These are phyloP conservation scores for Heterotis niloticus DNA, from an alignment of 2,113 vertebrate genomes.

Conservation along the genomic window DNA sequence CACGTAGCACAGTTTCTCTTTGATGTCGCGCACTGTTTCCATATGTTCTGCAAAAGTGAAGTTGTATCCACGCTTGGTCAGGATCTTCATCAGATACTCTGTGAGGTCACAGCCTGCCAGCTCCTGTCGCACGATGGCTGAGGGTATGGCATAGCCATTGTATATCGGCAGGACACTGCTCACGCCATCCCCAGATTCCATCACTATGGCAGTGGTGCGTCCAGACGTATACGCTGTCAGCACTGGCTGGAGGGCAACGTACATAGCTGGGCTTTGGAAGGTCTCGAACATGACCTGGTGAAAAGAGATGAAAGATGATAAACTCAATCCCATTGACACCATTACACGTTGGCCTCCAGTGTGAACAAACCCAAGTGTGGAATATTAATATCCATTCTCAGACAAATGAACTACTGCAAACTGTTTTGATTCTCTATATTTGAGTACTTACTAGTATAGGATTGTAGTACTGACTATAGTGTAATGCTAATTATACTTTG, in stretches of 20 bases:
- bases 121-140: background rate
- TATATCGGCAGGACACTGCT: background rate
- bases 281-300: conserved; percentile 19
- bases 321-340: too few relatives aligned
- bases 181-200: background rate
- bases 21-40: conserved; percentile 61
- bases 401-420: too few relatives aligned
- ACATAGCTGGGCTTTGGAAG: background rate
- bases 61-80: conserved; percentile 59
- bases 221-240: background rate
- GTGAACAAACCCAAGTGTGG: too few relatives aligned
- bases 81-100: conserved; percentile 64
- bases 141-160: background rate
- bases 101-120: background rate
- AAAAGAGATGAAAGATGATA: background rate
- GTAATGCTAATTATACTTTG: too few relatives aligned
- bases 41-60: conserved; percentile 50
- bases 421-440: too few relatives aligned
- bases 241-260: too few relatives aligned
- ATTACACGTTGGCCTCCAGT: too few relatives aligned
- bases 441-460: too few relatives aligned
- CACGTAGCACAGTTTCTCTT: conserved; percentile 75
- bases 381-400: too few relatives aligned
- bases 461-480: too few relatives aligned
- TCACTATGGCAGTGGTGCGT: conserved; percentile 9